Conservation (phyloP, 2,797 vertebrate genomes). For the Nyctalus aviator region DNA sequence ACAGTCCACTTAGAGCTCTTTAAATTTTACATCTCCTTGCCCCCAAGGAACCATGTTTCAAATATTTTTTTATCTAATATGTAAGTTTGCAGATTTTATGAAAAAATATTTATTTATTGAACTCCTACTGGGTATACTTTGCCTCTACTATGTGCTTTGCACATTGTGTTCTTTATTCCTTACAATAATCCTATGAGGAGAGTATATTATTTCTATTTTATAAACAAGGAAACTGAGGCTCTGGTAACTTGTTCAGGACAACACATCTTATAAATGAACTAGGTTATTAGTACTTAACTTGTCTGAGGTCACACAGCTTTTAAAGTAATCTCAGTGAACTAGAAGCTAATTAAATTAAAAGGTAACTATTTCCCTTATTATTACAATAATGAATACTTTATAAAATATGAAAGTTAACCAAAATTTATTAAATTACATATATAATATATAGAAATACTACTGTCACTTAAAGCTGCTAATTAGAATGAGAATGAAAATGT, state of each 20-base stretch:
- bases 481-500: background rate
- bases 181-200: background rate
- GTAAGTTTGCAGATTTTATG: background rate
- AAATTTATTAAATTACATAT: background rate
- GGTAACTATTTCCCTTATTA: background rate
- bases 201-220: conserved; percentile 12
- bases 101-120: background rate
- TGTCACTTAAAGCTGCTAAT: background rate
- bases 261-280: background rate
- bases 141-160: background rate
- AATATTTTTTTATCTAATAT: background rate
- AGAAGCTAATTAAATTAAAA: background rate
- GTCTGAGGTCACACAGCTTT: background rate
- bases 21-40: background rate
- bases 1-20: background rate
- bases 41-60: background rate
- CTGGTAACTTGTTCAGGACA: background rate
- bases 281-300: background rate
- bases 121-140: background rate
- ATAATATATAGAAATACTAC: conserved; percentile 1
- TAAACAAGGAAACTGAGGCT: background rate
- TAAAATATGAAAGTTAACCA: conserved; percentile 38
- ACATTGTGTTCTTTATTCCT: background rate
- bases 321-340: background rate
- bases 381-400: conserved; percentile 19